phyloP scores from a whole-genome alignment of 2,888 invertebrate species.

The Bursaphelenchus okinawaensis region DNA sequence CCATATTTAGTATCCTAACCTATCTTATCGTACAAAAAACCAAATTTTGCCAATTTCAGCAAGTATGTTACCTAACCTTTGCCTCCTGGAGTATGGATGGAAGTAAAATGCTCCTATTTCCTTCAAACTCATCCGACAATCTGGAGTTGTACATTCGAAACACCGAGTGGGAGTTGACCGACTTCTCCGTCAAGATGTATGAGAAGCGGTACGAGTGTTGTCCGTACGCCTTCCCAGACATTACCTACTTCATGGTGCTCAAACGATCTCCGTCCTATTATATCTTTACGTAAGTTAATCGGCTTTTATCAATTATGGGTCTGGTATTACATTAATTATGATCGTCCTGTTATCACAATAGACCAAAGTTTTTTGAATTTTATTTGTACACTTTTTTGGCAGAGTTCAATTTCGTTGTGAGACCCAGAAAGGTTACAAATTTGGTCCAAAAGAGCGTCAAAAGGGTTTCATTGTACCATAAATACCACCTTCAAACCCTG shows the following conservation, averaged over 20 bases:
- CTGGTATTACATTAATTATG: not conserved
- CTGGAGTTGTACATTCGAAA: constrained; percentile 51
- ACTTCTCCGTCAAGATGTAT: constrained; percentile 43
- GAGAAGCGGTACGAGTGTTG: constrained; percentile 51
- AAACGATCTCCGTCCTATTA: constrained; percentile 53
- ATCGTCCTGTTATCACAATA: too few relatives aligned
- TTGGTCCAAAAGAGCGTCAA: too few relatives aligned
- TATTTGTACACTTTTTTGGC: too few relatives aligned
- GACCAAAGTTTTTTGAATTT: too few relatives aligned
- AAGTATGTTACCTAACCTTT: constrained; percentile 54
- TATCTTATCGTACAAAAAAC: too few relatives aligned
- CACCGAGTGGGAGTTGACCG: constrained; percentile 53
- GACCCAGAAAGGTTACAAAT: too few relatives aligned
- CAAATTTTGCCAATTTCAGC: too few relatives aligned
- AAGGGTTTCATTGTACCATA: too few relatives aligned
- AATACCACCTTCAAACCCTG: too few relatives aligned
- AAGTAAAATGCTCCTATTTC: constrained; percentile 38
- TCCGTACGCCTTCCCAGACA: constrained; percentile 48
- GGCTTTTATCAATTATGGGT: not conserved
- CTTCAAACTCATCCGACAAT: constrained; percentile 44
- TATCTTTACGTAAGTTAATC: constrained; percentile 40
- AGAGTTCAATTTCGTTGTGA: too few relatives aligned
- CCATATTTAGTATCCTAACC: too few relatives aligned
- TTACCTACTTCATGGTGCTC: constrained; percentile 51
- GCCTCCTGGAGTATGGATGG: constrained; percentile 55